Evolutionary conservation across 2,888 invertebrate genomes (phyloP), one percentile per base, ranked within the genome.

Genomic region (Drosophila limbata): DNA sequence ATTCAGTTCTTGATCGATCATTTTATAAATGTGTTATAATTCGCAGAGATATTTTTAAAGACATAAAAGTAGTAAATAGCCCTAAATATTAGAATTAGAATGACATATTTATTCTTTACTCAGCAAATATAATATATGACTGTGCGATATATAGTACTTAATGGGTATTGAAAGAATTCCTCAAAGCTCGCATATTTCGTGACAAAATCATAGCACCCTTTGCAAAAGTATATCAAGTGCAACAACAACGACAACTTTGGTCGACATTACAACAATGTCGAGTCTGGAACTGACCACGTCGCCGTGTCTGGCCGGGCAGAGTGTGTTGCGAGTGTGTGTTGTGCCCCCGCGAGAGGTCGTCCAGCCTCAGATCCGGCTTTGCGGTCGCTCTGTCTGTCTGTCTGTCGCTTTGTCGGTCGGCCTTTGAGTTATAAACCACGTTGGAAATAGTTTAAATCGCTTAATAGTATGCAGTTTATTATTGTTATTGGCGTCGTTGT

Each of bases 391-490:
- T 39, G 75, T 51, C 56, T 1, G 10, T 64, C 31, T 6, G 59
- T 62, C 68, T 8, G 45, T 39, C 21, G 21, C n/a, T 48, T 45
- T 28, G 56, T 71, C 31, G 28, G 44, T 69, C 61, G 60, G 77
- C 77, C 62, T 77, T 77, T 77, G 65, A 77, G 77, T 73, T 77
- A 77, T 77, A 73, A 65, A 61, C 61, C n/a, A 60, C 63, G 73
- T 82, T 86, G 82, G 73, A 82, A 81, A 86, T 86, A 76, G 77
- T 82, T 77, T 81, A 82, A 79, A 84, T 69, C 76, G 73, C 84
- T 86, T 82, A 86, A 88, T 84, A 86, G 78, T 84, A 85, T 85
- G 86, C 86, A 88, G 88, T 88, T 76, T 84, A 82, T 84, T 87
- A 88, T 84, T 77, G 77, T 79, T 79, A 71, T 79, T 77, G 77